A percentile compares a stretch with the other conserved stretches of the same genome.
Evolutionary conservation across 2,888 invertebrate species (phyloP).

Genomic region (Drosophila mercatorum): DNA sequence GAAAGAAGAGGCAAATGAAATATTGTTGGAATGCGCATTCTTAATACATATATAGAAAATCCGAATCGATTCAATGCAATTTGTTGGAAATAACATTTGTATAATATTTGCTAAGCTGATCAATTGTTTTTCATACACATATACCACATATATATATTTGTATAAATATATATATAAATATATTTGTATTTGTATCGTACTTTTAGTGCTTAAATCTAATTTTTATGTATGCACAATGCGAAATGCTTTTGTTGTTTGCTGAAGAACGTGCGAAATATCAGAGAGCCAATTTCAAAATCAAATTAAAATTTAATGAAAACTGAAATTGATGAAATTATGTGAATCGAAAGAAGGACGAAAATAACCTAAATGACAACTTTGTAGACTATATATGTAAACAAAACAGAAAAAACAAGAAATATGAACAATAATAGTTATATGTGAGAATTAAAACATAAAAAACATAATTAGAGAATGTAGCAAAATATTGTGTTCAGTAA

Average conservation of each 20-base stretch:
- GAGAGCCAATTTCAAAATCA: conserved; percentile 23
- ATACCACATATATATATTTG: conserved; percentile 1
- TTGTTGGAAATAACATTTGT: conserved; percentile 28
- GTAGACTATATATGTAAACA: conserved; percentile 59
- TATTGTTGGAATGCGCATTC: conserved; percentile 49
- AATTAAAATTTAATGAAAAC: conserved; percentile 29
- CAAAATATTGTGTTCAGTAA: conserved; percentile 34
- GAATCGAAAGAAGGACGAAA: conserved; percentile 20
- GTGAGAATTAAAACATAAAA: conserved; percentile 27
- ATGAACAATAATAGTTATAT: conserved; percentile 72
- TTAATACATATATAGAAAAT: conserved; percentile 29
- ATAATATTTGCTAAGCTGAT: conserved; percentile 39
- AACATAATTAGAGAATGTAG: conserved; percentile 58
- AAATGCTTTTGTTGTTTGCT: conserved; percentile 72
- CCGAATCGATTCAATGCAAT: conserved; percentile 51
- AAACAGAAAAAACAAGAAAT: conserved; percentile 40
- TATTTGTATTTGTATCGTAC: conserved; percentile 46
- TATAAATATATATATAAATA: conserved; percentile 2
- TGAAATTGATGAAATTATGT: conserved; percentile 24
- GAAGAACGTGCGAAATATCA: conserved; percentile 42
- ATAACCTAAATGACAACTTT: conserved; percentile 57
- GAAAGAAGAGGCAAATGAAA: conserved; percentile 12
- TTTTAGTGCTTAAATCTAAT: conserved; percentile 49
- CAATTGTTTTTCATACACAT: conserved; percentile 32
- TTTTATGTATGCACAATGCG: conserved; percentile 41